These are phyloP conservation scores for Amphipoea lucens DNA, from an alignment of 2,888 invertebrate species.

Conservation along the genomic window DNA sequence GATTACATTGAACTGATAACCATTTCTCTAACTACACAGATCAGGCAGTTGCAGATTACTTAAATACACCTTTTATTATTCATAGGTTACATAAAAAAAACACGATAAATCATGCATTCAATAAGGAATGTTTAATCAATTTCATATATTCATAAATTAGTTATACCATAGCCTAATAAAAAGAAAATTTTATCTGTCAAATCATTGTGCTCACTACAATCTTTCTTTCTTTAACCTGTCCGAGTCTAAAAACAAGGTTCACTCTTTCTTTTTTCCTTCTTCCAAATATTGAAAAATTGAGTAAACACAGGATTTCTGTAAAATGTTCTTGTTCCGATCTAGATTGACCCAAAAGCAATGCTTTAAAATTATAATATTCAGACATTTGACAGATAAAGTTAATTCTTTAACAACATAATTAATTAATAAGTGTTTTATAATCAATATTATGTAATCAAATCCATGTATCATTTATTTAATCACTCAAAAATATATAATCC, in stretches of 20 bases:
- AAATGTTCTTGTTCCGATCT: neutral
- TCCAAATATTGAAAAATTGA: neutral
- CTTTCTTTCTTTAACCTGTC: neutral
- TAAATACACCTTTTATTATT: neutral
- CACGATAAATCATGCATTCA: neutral
- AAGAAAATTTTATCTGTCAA: slow-evolving; percentile 36
- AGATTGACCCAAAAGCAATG: neutral
- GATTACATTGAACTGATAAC: neutral
- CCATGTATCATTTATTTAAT: slow-evolving; percentile 36
- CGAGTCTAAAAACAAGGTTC: neutral
- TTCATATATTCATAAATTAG: neutral
- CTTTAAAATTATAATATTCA: neutral
- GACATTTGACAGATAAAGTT: slow-evolving; percentile 32
- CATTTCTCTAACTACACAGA: neutral
- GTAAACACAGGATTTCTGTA: neutral
- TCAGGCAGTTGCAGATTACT: neutral
- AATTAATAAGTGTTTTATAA: neutral
- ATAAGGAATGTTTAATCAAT: neutral
- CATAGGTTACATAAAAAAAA: neutral
- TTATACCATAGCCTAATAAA: neutral
- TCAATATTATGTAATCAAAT: slow-evolving; percentile 5
- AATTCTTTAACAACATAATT: neutral
- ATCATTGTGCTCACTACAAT: neutral
- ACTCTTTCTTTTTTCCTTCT: neutral
- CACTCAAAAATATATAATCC: slow-evolving; percentile 43